Evolutionary conservation across 2,113 vertebrate species (phyloP).

Genomic region (Limnothrissa miodon): DNA sequence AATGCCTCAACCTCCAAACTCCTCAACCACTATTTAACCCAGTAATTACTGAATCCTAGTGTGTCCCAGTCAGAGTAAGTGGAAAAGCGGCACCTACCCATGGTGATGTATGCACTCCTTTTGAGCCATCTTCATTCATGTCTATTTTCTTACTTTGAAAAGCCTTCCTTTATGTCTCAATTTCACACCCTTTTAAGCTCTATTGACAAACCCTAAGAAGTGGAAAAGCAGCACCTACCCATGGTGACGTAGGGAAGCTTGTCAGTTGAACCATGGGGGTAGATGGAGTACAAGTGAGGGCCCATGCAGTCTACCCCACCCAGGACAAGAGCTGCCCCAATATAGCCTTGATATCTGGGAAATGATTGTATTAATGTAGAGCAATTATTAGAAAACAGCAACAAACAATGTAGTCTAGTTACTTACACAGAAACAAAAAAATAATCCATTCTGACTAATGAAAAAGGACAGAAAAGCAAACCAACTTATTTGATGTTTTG

Average conservation of each 20-base stretch:
- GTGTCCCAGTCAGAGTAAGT: too few relatives aligned
- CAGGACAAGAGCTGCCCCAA: conserved; percentile 90
- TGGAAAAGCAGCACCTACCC: conserved; percentile 82
- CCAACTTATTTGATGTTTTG: too few relatives aligned
- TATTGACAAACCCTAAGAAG: too few relatives aligned
- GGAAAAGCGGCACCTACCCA: conserved; percentile 84
- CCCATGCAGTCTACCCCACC: conserved; percentile 92
- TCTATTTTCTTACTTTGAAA: too few relatives aligned
- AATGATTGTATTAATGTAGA: neutral
- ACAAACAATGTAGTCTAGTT: neutral
- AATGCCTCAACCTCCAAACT: too few relatives aligned
- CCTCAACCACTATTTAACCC: too few relatives aligned
- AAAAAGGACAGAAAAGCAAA: neutral
- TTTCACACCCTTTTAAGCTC: too few relatives aligned
- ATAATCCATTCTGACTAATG: too few relatives aligned
- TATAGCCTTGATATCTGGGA: conserved; percentile 95
- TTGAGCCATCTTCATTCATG: too few relatives aligned
- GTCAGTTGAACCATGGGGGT: conserved; percentile 97
- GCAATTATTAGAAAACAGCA: neutral
- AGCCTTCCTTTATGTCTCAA: too few relatives aligned
- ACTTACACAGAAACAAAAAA: too few relatives aligned
- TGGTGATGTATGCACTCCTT: conserved; percentile 73
- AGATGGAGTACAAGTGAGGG: conserved; percentile 95
- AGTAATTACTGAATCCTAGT: too few relatives aligned
- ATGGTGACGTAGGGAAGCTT: conserved; percentile 97